Evolutionary conservation across 2,888 invertebrate species (phyloP).

Genomic region (Perithous albicinctus): DNA sequence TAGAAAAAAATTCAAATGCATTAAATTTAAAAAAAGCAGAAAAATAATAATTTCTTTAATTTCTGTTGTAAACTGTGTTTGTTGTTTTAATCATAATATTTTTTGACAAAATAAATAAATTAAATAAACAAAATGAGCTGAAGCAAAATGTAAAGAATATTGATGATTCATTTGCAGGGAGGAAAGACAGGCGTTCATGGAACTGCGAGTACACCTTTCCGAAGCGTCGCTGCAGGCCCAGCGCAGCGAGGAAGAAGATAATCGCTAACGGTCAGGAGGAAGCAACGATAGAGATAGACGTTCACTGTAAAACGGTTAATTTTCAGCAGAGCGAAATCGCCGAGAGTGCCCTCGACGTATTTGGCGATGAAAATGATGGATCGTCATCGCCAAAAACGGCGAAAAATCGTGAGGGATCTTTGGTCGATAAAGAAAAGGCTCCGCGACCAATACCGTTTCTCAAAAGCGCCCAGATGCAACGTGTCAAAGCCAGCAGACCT

Average conservation of each 20-base stretch:
- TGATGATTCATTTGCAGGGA: constrained; percentile 1
- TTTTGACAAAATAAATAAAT: neutral
- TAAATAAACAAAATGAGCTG: too few species aligned
- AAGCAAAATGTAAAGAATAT: too few species aligned
- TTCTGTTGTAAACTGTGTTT: too few species aligned
- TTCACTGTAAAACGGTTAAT: constrained; percentile 59
- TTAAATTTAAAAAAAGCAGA: too few species aligned
- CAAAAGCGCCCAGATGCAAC: constrained; percentile 48
- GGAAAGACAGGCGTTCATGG: constrained; percentile 54
- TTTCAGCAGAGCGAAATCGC: constrained; percentile 22
- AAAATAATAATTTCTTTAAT: too few species aligned
- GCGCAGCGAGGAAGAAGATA: constrained; percentile 60
- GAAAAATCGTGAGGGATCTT: too few species aligned
- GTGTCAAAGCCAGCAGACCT: neutral
- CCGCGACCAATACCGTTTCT: constrained; percentile 36
- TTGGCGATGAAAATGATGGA: neutral
- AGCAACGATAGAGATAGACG: constrained; percentile 60
- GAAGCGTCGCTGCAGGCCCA: constrained; percentile 62
- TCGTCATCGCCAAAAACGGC: neutral
- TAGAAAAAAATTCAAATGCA: too few species aligned
- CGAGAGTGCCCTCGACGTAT: neutral
- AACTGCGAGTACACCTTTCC: constrained; percentile 59
- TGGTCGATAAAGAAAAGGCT: neutral
- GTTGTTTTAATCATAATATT: too few species aligned
- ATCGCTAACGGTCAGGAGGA: constrained; percentile 43